phyloP scores from a whole-genome alignment of 92 coral and sea anemone genomes.

The Palythoa caribaeorum region DNA sequence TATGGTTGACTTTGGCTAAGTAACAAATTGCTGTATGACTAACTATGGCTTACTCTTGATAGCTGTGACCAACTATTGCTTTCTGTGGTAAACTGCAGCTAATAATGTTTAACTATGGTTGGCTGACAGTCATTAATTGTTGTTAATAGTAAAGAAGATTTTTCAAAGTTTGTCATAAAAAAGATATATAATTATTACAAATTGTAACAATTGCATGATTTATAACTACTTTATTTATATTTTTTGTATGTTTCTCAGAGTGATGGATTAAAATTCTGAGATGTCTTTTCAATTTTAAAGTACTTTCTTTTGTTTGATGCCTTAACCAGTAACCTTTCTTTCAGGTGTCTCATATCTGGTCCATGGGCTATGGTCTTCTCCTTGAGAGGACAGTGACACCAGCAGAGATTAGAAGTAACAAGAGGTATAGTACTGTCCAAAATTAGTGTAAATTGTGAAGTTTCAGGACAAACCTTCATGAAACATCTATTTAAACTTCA shows the following conservation, averaged over 20 bases:
- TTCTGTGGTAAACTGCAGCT: too few relatives aligned
- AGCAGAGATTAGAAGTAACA: constrained; percentile 80
- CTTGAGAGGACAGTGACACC: constrained; percentile 84
- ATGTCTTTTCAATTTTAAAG: neutral
- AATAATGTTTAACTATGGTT: too few relatives aligned
- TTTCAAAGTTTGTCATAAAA: neutral
- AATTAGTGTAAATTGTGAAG: too few relatives aligned
- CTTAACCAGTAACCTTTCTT: neutral
- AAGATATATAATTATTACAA: neutral
- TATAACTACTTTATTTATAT: neutral
- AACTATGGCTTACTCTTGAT: too few relatives aligned
- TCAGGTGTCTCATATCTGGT: constrained; percentile 77
- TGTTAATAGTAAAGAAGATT: neutral
- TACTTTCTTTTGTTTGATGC: neutral
- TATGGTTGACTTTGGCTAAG: neutral
- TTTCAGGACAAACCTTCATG: too few relatives aligned
- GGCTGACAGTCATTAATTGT: neutral
- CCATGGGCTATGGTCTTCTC: constrained; percentile 80
- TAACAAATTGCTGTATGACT: neutral
- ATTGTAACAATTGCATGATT: too few relatives aligned
- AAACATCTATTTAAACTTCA: too few relatives aligned
- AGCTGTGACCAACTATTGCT: too few relatives aligned
- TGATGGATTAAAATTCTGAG: too few relatives aligned
- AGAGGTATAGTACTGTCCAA: too few relatives aligned
- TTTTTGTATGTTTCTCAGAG: neutral